Percentiles rank a stretch among this genome's conserved stretches.
Evolutionary conservation across 2,797 vertebrate species (phyloP).

Genomic region (Zalophus californianus): DNA sequence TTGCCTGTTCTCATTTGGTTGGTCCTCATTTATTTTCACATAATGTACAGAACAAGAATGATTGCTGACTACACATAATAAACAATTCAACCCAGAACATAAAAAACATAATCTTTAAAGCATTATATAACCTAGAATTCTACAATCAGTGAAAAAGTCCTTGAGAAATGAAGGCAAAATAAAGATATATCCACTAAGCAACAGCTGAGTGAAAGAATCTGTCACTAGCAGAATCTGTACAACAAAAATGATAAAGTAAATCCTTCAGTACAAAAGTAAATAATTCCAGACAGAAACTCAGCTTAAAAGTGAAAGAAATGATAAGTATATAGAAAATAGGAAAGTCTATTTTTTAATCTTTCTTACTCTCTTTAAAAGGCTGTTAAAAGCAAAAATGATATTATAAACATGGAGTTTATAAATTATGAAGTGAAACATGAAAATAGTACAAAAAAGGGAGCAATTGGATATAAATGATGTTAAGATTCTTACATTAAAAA

Average conservation of each 20-base stretch:
- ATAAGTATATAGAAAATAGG: background rate
- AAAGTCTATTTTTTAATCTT: background rate
- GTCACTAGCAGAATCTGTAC: background rate
- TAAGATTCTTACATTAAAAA: constrained; percentile 24
- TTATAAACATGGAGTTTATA: background rate
- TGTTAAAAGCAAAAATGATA: background rate
- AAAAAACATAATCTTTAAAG: background rate
- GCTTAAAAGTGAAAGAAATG: constrained; percentile 5
- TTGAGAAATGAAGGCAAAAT: constrained; percentile 6
- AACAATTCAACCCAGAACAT: background rate
- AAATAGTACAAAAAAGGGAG: background rate
- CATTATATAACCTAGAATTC: background rate
- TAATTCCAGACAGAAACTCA: background rate
- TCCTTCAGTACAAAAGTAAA: background rate
- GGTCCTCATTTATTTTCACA: background rate
- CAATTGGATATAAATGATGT: background rate
- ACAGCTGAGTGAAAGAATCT: background rate
- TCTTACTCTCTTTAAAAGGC: background rate
- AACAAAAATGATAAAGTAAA: background rate
- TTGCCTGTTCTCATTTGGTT: background rate
- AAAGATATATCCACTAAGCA: background rate
- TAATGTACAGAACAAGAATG: background rate
- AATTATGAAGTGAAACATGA: background rate
- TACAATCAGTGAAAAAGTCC: background rate
- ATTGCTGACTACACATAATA: background rate